Evolutionary conservation across 2,888 invertebrate species (phyloP), one percentile per base, ranked within the genome.

Genomic region (Campoplex capitator): DNA sequence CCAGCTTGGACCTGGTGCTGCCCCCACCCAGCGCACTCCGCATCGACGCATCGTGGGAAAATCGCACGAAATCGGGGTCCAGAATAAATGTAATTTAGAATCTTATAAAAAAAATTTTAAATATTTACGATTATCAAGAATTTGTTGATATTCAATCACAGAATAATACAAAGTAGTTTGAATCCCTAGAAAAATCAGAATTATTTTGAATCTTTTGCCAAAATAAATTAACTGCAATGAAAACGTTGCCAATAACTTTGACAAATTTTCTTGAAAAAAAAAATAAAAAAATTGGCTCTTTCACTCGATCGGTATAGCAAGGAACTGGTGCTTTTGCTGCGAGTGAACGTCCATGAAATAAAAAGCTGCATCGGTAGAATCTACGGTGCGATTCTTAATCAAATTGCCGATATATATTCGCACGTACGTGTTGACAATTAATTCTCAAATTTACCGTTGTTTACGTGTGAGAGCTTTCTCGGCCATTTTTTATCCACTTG

Each of bases 331-430:
- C 38, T 38, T 18, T 32, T 38, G 42, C 42, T 28, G 68, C 11
- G 68, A 45, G 70, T 76, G 80, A 83, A 80, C 83, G 71, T 48
- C 38, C 51, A 71, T 67, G 51, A 73, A 86, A 58, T 76, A 54
- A 86, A 68, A 71, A 74, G 56, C 42, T 54, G 54, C 73, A 65
- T 62, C 58, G 54, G 75, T 73, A 42, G 48, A 83, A 79, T 77
- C 23, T 83, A 83, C 79, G 75, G 76, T 85, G 70, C 80, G 77
- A 74, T 80, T 83, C 54, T 75, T 86, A 83, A 86, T 86, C 80
- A 73, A 86, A 86, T 86, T 80, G 76, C 83, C 83, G 80, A 86
- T 86, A 83, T 76, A 67, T 73, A 68, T 65, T 65, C 76, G 58
- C 67, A 65, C 71, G 75, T 42, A 71, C 70, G 80, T 32, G 76